Evolutionary conservation across 2,113 vertebrate genomes (phyloP), one percentile per base, ranked within the genome.

Genomic region (Microtus richardsoni): DNA sequence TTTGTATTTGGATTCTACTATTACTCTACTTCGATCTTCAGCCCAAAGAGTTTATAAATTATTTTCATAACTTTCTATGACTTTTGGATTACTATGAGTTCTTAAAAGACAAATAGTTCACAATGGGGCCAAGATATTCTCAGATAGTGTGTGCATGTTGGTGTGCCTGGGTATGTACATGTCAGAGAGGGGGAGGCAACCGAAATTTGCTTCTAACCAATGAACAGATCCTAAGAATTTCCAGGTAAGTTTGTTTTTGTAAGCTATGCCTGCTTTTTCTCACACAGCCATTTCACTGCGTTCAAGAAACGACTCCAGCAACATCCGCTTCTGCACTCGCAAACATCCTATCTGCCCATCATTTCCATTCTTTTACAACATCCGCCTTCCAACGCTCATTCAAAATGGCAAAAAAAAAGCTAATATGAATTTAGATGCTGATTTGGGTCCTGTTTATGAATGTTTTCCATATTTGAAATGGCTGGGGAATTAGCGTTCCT

Each of bases 381-480:
- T 62, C 66, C 93, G 0, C 0, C 73, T 97, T 93, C 96, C 92
- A 97, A 66, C 95, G 94, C 73, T 70, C 88, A 83, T 97, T 90
- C 78, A 73, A 93, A 95, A 91, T 88, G 92, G 64, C 62, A 88
- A 85, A 83, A 73, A 97, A 95, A 54, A 97, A 98, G 88, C 77
- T 75, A 74, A 68, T 95, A 82, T 95, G 95, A 93, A 97, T 97
- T 98, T 80, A 94, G 47, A 95, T 91, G 54, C 91, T 60, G 79
- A 21, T 93, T n/a, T 88, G 97, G 94, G 79, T 96, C 88, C 93
- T 94, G 93, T 95, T 93, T 96, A 49, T 90, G 98, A 97, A 91
- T 95, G 80, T 94, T 96, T 98, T 97, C 95, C 83, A 95, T 95
- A 95, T 96, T 96, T 91, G 94, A 97, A 97, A 97, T 96, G 96